These are phyloP conservation scores for Pyralis farinalis DNA, from an alignment of 2,888 invertebrate species.

Conservation along the genomic window DNA sequence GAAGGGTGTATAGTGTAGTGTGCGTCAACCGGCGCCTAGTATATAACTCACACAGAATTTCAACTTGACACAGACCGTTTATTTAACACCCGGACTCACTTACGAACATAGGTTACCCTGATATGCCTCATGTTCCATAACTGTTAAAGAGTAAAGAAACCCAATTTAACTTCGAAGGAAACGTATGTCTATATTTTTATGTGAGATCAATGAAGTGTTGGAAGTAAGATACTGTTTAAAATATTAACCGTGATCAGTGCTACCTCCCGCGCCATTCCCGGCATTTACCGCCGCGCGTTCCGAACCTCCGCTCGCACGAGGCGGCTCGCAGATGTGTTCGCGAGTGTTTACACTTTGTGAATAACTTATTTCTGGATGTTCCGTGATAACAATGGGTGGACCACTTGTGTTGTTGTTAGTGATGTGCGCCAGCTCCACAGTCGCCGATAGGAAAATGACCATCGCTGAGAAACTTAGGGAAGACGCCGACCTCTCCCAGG, in stretches of 20 bases:
- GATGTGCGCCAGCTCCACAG: slow-evolving; percentile 48
- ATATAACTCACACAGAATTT: too few relatives aligned
- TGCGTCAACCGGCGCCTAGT: slow-evolving; percentile 40
- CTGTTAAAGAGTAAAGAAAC: too few relatives aligned
- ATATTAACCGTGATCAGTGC: slow-evolving; percentile 10
- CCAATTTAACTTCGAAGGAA: too few relatives aligned
- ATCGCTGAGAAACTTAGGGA: slow-evolving; percentile 83
- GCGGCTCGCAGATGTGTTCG: slow-evolving; percentile 46
- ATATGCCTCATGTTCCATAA: too few relatives aligned
- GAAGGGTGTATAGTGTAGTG: slow-evolving; percentile 35
- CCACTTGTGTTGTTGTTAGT: slow-evolving; percentile 63
- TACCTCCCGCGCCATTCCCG: slow-evolving; percentile 51
- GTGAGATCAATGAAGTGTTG: too few relatives aligned
- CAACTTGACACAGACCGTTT: too few relatives aligned
- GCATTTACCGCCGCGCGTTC: slow-evolving; percentile 61
- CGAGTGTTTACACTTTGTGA: slow-evolving; percentile 53
- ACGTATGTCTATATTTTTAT: too few relatives aligned
- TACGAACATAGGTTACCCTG: too few relatives aligned
- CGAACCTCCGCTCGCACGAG: slow-evolving; percentile 39
- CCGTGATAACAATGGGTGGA: slow-evolving; percentile 53
- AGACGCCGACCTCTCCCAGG: slow-evolving; percentile 86
- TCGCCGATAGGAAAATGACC: slow-evolving; percentile 68
- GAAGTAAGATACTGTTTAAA: neutral
- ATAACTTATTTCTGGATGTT: slow-evolving; percentile 45
- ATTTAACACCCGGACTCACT: too few relatives aligned